Evolutionary conservation across 1,140 invertebrate species (phyloP).

Genomic region (Drosophila lacteicornis): DNA sequence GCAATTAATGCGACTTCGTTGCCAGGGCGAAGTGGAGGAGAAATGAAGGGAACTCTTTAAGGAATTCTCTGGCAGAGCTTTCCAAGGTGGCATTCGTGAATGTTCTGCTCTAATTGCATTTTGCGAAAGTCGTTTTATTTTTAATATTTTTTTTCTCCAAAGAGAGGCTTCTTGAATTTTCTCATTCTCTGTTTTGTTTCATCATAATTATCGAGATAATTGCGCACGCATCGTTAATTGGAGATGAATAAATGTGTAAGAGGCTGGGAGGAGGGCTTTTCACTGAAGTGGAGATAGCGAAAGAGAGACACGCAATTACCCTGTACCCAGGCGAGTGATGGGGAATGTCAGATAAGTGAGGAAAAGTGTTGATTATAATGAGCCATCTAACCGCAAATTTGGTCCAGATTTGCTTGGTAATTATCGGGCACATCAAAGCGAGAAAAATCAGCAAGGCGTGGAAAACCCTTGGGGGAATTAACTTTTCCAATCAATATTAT

Average conservation of each 20-base stretch:
- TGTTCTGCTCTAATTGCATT: slow-evolving; percentile 62
- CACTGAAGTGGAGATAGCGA: neutral
- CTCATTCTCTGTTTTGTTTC: slow-evolving; percentile 22
- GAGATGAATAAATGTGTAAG: slow-evolving; percentile 20
- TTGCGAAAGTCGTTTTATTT: slow-evolving; percentile 42
- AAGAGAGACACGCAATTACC: slow-evolving; percentile 33
- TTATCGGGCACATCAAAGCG: slow-evolving; percentile 32
- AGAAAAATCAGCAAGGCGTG: neutral
- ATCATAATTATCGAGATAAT: slow-evolving; percentile 61
- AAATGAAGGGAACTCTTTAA: slow-evolving; percentile 32
- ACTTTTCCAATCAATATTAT: slow-evolving; percentile 38
- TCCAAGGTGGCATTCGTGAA: slow-evolving; percentile 39
- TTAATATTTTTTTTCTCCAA: slow-evolving; percentile 5
- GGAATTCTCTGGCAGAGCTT: slow-evolving; percentile 25
- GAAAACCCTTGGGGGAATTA: neutral
- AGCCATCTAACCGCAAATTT: slow-evolving; percentile 47
- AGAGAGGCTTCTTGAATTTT: slow-evolving; percentile 15
- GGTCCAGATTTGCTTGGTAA: slow-evolving; percentile 42
- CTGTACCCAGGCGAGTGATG: neutral
- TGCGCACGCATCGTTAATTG: slow-evolving; percentile 64
- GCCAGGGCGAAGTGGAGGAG: slow-evolving; percentile 1
- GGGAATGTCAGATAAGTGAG: slow-evolving; percentile 40
- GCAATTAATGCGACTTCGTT: slow-evolving; percentile 59
- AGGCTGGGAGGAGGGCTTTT: neutral
- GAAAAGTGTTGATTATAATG: slow-evolving; percentile 52